A percentile compares a stretch with the other conserved stretches of the same genome.
phyloP scores from a whole-genome alignment of 2,888 invertebrate species.

The Sinhomidia bicolor region DNA sequence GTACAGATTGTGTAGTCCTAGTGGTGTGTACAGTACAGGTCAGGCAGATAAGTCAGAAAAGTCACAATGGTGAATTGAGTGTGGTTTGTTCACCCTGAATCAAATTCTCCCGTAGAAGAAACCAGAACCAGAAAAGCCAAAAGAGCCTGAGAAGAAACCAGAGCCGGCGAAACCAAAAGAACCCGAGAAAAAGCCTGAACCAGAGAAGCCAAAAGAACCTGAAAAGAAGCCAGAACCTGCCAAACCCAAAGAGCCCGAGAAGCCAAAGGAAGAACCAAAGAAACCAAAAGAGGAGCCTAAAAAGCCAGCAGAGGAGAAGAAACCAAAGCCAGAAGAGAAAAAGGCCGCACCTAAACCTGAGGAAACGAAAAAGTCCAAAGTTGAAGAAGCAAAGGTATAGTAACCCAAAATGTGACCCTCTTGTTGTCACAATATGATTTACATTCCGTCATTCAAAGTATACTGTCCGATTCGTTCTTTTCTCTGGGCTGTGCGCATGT shows the following conservation, averaged over 20 bases:
- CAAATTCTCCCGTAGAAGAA: slow-evolving; percentile 66
- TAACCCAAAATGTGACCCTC: background rate
- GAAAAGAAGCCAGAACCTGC: too few species aligned
- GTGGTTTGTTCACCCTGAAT: slow-evolving; percentile 25
- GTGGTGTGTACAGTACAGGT: background rate
- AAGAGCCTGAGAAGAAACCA: slow-evolving; percentile 81
- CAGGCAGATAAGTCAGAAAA: slow-evolving; percentile 7
- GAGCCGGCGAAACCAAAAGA: slow-evolving; percentile 81
- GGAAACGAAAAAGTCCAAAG: slow-evolving; percentile 61
- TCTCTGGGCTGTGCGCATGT: background rate
- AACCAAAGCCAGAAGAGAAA: slow-evolving; percentile 83
- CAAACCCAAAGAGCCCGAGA: slow-evolving; percentile 76
- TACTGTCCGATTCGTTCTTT: background rate
- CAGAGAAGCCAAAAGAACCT: slow-evolving; percentile 82
- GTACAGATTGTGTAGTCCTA: slow-evolving; percentile 3
- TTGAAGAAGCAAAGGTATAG: slow-evolving; percentile 61
- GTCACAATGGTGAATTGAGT: slow-evolving; percentile 28
- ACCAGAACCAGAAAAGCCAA: slow-evolving; percentile 82
- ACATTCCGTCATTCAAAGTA: background rate
- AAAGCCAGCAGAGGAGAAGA: slow-evolving; percentile 79
- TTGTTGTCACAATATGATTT: background rate
- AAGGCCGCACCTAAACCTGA: slow-evolving; percentile 46
- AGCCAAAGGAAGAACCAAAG: slow-evolving; percentile 81
- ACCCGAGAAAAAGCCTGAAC: slow-evolving; percentile 82
- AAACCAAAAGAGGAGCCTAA: slow-evolving; percentile 81